Conservation (phyloP, 2,113 vertebrate species). For the Planiliza haematocheilus region DNA sequence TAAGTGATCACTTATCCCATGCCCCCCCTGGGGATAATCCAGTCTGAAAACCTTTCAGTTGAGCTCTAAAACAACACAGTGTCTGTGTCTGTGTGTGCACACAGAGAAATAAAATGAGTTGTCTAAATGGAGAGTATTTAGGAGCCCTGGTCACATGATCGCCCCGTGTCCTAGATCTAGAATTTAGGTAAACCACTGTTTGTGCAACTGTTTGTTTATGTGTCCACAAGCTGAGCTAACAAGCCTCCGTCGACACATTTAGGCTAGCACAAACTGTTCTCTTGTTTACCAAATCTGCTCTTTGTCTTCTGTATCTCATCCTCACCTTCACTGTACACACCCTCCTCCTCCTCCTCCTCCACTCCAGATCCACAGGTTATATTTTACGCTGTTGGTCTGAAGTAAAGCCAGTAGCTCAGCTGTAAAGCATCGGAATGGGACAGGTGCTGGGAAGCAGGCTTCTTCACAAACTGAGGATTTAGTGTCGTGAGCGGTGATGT, state of each 20-base stretch:
- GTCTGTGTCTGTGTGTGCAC: conserved; percentile 10
- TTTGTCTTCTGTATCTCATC: conserved; percentile 15
- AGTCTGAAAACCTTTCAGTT: conserved; percentile 40
- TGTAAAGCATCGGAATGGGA: conserved; percentile 62
- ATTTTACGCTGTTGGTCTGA: conserved; percentile 48
- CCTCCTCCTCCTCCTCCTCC: conserved; percentile 4
- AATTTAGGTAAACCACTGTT: conserved; percentile 21
- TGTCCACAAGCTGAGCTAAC: conserved; percentile 17
- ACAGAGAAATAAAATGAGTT: conserved; percentile 38
- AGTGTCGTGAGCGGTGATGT: conserved; percentile 55
- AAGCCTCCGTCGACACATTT: conserved; percentile 28
- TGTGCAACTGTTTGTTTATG: conserved; percentile 22
- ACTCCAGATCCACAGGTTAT: conserved; percentile 27
- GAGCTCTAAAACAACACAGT: conserved; percentile 39
- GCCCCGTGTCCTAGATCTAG: conserved; percentile 46
- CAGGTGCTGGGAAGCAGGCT: conserved; percentile 57
- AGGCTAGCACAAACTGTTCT: conserved; percentile 21
- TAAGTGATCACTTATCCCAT: conserved; percentile 37
- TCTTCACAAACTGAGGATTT: conserved; percentile 57
- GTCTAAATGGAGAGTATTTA: conserved; percentile 49
- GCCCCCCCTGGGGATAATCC: conserved; percentile 59
- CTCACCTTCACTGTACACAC: conserved; percentile 14
- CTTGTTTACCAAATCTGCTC: conserved; percentile 22
- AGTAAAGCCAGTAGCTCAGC: conserved; percentile 49
- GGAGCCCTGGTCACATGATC: conserved; percentile 42